phyloP scores from a whole-genome alignment of 2,888 invertebrate genomes.

The Drosophila silvestris region DNA sequence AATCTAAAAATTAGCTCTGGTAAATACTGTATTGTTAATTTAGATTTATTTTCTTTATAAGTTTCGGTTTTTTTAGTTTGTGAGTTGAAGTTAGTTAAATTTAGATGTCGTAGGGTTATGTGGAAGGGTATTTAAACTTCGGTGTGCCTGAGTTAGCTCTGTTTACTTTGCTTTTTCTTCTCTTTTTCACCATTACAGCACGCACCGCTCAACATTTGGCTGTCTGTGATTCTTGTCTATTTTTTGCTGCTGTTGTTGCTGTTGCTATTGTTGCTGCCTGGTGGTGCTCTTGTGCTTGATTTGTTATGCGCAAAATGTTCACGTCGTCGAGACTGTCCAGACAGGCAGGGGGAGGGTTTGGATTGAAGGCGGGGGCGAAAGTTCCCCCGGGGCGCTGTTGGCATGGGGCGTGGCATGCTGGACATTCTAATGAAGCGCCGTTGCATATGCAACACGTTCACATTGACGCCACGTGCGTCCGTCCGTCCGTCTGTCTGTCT shows the following conservation, averaged over 20 bases:
- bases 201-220: constrained; percentile 75
- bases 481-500: constrained; percentile 19
- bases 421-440: constrained; percentile 80
- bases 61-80: background rate
- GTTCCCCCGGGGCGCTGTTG: background rate
- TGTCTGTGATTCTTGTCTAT: constrained; percentile 70
- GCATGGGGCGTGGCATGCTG: constrained; percentile 67
- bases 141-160: background rate
- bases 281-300: constrained; percentile 70
- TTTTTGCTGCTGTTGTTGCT: constrained; percentile 20
- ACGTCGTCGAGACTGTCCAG: constrained; percentile 76
- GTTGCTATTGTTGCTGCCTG: constrained; percentile 10
- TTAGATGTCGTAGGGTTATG: background rate
- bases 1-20: background rate
- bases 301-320: constrained; percentile 83
- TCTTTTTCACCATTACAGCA: constrained; percentile 69
- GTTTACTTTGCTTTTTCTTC: constrained; percentile 2
- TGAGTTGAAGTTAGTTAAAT: background rate
- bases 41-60: no score
- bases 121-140: constrained; percentile 31
- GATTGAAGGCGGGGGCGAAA: background rate
- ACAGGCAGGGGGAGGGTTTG: constrained; percentile 24
- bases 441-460: constrained; percentile 78
- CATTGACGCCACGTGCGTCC: constrained; percentile 65
- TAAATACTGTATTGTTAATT: no score